Conservation (phyloP, 2,797 vertebrate genomes). For the Rhynchonycteris naso region DNA sequence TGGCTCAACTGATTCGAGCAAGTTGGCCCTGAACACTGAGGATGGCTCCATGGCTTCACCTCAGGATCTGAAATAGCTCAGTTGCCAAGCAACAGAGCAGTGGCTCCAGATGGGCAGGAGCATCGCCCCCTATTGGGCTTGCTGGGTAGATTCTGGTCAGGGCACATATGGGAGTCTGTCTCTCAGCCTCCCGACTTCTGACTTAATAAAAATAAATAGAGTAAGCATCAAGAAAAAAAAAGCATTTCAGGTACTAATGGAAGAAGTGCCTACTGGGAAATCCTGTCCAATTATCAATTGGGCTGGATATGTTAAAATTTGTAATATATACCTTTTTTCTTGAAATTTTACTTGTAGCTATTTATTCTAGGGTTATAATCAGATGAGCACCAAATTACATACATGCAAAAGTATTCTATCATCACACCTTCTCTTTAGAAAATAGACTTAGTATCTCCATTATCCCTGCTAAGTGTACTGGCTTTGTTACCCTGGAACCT, state of each 20-base stretch:
- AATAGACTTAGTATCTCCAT: not conserved
- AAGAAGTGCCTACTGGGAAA: not conserved
- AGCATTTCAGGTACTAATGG: not conserved
- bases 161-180: no score
- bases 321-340: not conserved
- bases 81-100: no score
- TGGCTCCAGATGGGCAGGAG: no score
- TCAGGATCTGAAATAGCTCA: no score
- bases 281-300: not conserved
- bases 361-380: not conserved
- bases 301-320: not conserved
- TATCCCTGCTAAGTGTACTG: not conserved
- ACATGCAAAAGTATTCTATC: not conserved
- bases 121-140: no score
- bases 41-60: no score
- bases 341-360: not conserved
- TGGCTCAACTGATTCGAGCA: no score
- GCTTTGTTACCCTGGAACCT: not conserved
- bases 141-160: no score
- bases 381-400: not conserved
- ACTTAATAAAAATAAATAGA: no score
- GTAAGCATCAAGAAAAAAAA: not conserved
- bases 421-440: not conserved
- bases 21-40: no score
- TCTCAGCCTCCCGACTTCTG: no score